Evolutionary conservation across 2,888 invertebrate genomes (phyloP), one percentile per base, ranked within the genome.

Genomic region (Limenitis camilla): DNA sequence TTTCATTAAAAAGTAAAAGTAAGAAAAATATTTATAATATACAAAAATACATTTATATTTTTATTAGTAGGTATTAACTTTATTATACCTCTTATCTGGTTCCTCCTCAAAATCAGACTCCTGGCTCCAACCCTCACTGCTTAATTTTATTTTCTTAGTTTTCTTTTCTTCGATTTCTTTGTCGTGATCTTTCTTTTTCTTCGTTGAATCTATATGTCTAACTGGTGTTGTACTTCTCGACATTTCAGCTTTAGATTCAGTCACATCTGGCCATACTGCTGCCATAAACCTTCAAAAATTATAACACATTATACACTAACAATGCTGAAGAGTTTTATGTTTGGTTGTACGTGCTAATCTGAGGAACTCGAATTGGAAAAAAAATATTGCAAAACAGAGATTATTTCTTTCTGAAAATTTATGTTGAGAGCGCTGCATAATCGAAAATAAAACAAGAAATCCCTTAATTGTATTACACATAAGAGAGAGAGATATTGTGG

Each of bases 51-150:
- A 19, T 19, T 19, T 19, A 19, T 19, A 19, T 19, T 19, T 19
- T 19, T 19, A 19, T 19, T 19, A 19, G 19, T 2, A 19, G 19
- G 19, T 19, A 19, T 19, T 19, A 3, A 19, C 19, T 19, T 19
- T 1, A 19, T 19, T 19, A 42, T 38, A 83, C 81, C 63, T 71
- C 53, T 80, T 81, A 0, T 72, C 74, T 0, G 49, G 35, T 10
- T 75, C 78, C 5, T 78, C 79, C 1, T 83, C 81, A 0, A 77
- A 36, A 11, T 86, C 85, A 0, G 83, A 83, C 64, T 86, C 87
- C 62, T 85, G 82, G 49, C 85, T 85, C 86, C 87, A 87, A 0
- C 78, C 77, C 53, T 84, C 87, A 49, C 76, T 78, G 61, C 74
- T 76, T 3, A 79, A 54, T 63, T 80, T 81, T 0, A 73, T 61